A percentile compares a stretch with the other conserved stretches of the same genome.
phyloP scores from a whole-genome alignment of 1,140 invertebrate genomes.

The Wasmannia auropunctata region DNA sequence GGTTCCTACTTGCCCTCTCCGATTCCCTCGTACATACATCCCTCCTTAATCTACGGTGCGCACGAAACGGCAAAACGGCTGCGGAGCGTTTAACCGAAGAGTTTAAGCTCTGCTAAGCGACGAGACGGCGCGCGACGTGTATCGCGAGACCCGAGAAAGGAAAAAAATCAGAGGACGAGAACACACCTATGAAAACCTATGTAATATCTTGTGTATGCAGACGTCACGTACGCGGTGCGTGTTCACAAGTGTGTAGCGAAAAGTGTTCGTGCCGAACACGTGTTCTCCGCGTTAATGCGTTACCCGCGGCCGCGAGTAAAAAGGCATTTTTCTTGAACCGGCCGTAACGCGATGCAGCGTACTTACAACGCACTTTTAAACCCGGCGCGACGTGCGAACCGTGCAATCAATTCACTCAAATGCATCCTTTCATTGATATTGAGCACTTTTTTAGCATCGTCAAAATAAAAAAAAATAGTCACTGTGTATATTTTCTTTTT shows the following conservation, averaged over 20 bases:
- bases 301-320: conserved; percentile 60
- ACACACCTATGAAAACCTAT: conserved; percentile 29
- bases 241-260: conserved; percentile 78
- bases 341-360: conserved; percentile 60
- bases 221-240: conserved; percentile 75
- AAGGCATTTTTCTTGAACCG: conserved; percentile 59
- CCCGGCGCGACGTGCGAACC: not conserved
- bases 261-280: conserved; percentile 76
- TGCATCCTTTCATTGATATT: not conserved
- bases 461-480: not conserved
- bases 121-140: not conserved
- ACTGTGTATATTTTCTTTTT: not conserved
- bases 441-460: not conserved
- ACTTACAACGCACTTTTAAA: conserved; percentile 30
- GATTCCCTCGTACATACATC: not conserved
- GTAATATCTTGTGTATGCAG: conserved; percentile 73
- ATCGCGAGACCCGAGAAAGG: not conserved
- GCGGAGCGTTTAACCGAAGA: not conserved
- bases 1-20: conserved; percentile 5
- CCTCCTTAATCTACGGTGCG: conserved; percentile 13
- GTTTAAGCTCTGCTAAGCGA: not conserved
- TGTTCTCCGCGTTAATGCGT: conserved; percentile 71
- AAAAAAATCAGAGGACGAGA: conserved; percentile 57
- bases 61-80: conserved; percentile 8
- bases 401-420: not conserved